Base-by-base conservation (phyloP, 2,113 vertebrate genomes). In the Gulo gulo region DNA sequence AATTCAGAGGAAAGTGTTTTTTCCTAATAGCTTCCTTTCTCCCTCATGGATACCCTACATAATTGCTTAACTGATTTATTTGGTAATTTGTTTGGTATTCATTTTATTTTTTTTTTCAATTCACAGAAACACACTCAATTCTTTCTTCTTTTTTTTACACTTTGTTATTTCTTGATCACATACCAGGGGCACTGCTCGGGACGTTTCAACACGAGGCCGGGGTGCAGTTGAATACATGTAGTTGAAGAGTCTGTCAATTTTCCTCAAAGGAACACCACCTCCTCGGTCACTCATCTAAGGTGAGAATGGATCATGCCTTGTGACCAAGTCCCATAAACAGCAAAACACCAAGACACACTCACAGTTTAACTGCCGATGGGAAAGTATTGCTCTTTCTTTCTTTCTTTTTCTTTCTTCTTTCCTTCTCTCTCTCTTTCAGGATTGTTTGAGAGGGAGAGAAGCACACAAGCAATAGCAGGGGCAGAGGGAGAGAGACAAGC, bases 201-300 rank as follows among this genome's bases (percentile, higher is more conserved):
- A 99, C 0, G 99, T 99, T 94, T 99, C 99, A 11, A 99, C 98
- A 92, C 98, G 99, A 88, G 99, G 99, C 45, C 99, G 99, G 1
- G 99, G 99, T 65, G 99, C 99, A 6, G 99, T 99, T 92, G 99
- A 99, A 98, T 99, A 99, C 91, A 99, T 99, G 97, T 99, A 99
- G 97, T 99, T 99, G 96, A 99, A 99, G 15, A 99, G 98, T 93
- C 99, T 98, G 97, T 99, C 99, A 4, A 99, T 99, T 98, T 99
- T 99, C 90, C 99, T 99, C 98, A 99, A 95, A 24, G 99, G 99
- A 96, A 99, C 99, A 15, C 99, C 99, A 63, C 99, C 99, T 92
- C 99, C 99, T 31, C 99, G 99, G 95, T 99, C 99, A 79, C 99
- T 99, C 98, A 99, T 99, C 99, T 99, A 96, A 23, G 91, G 94